Evolutionary conservation across 2,113 vertebrate genomes (phyloP).

Genomic region (Brachirus orientalis): DNA sequence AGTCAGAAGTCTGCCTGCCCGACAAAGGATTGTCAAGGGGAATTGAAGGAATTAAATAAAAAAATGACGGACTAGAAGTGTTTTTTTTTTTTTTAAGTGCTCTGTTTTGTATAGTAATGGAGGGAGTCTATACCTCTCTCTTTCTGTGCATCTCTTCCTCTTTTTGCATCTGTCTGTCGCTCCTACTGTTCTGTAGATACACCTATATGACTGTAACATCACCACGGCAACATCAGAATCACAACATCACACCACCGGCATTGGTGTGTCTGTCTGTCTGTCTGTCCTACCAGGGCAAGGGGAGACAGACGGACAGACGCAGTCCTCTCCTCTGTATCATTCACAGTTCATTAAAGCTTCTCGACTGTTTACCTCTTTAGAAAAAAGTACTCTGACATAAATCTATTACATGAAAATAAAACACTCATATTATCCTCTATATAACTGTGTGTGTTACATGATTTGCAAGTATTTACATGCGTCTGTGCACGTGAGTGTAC

Average conservation of each 20-base stretch:
- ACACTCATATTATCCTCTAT: conserved; percentile 75
- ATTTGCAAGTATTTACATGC: conserved; percentile 62
- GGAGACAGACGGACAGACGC: conserved; percentile 22
- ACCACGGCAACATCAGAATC: conserved; percentile 74
- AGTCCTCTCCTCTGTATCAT: conserved; percentile 58
- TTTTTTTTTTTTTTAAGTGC: conserved; percentile 84
- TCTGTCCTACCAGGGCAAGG: background rate
- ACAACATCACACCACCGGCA: conserved; percentile 62
- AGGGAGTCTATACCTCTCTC: conserved; percentile 55
- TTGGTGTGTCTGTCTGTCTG: background rate
- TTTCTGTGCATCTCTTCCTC: conserved; percentile 48
- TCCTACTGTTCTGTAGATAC: conserved; percentile 76
- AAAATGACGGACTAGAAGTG: conserved; percentile 74
- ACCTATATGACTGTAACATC: conserved; percentile 71
- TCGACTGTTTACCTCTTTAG: conserved; percentile 79
- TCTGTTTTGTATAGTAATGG: conserved; percentile 83
- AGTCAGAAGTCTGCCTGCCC: conserved; percentile 78
- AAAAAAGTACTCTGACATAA: conserved; percentile 80
- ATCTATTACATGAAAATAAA: conserved; percentile 84
- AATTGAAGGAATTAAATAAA: conserved; percentile 53
- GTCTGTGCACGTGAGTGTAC: conserved; percentile 45
- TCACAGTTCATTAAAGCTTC: conserved; percentile 87
- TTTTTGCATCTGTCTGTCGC: conserved; percentile 52
- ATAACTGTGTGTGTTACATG: conserved; percentile 61
- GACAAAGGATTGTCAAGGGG: conserved; percentile 90